phyloP scores from a whole-genome alignment of 1,140 invertebrate species.

The Drosophila suzukii region DNA sequence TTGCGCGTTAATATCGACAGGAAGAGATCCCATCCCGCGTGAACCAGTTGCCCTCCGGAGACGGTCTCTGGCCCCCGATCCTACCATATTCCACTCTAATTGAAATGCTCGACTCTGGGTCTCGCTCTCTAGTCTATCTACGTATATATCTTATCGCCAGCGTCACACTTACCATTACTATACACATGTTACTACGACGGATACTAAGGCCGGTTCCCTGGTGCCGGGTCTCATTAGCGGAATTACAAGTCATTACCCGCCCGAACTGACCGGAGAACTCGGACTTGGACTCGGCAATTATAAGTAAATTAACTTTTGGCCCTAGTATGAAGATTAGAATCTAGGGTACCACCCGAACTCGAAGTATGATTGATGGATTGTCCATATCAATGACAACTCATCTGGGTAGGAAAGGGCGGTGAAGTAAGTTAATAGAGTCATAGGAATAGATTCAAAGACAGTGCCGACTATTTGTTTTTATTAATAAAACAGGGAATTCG shows the following conservation, averaged over 20 bases:
- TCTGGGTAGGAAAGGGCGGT: conserved; percentile 19
- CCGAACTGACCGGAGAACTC: conserved; percentile 41
- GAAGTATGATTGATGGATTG: conserved; percentile 79
- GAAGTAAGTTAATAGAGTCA: conserved; percentile 48
- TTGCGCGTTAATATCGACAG: conserved; percentile 84
- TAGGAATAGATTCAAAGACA: conserved; percentile 15
- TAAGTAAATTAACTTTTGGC: conserved; percentile 84
- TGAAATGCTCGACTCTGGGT: conserved; percentile 59
- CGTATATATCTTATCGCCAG: conserved; percentile 55
- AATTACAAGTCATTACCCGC: conserved; percentile 83
- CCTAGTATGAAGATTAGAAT: conserved; percentile 66
- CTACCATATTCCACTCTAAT: conserved; percentile 41
- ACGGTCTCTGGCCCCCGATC: background rate
- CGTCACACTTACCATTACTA: conserved; percentile 59
- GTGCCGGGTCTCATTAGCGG: conserved; percentile 72
- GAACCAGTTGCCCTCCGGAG: conserved; percentile 14
- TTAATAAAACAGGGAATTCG: background rate
- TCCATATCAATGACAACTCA: conserved; percentile 74
- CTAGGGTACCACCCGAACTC: conserved; percentile 50
- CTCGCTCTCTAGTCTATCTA: conserved; percentile 4
- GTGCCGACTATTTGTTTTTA: conserved; percentile 6
- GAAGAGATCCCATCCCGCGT: conserved; percentile 36
- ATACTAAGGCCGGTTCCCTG: conserved; percentile 17
- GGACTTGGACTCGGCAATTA: conserved; percentile 70
- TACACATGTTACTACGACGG: conserved; percentile 44